phyloP scores from a whole-genome alignment of 2,797 vertebrate genomes.

The Glyptemys insculpta region DNA sequence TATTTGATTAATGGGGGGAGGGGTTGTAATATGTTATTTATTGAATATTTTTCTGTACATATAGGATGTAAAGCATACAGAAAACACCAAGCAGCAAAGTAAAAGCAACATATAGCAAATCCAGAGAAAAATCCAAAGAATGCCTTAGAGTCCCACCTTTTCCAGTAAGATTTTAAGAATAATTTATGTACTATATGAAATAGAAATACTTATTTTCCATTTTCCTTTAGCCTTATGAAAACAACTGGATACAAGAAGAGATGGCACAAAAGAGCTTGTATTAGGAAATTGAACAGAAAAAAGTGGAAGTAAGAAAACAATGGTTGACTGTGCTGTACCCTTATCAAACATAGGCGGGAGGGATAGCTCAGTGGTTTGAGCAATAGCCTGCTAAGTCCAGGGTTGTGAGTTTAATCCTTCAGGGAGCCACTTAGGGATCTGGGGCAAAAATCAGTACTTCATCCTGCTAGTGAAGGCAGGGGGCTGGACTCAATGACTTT shows the following conservation, averaged over 20 bases:
- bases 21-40: neutral
- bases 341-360: neutral
- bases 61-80: neutral
- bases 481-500: no score
- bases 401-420: no score
- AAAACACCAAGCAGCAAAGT: neutral
- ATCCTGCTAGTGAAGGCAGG: no score
- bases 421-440: no score
- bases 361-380: no score
- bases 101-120: neutral
- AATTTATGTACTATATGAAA: neutral
- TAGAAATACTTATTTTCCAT: neutral
- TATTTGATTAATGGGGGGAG: neutral
- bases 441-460: no score
- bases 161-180: neutral
- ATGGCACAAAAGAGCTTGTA: neutral
- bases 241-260: neutral
- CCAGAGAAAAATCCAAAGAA: neutral
- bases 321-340: neutral
- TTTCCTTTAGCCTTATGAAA: constrained; percentile 18
- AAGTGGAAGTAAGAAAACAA: neutral
- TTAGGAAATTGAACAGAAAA: constrained; percentile 1
- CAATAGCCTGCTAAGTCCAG: no score
- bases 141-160: neutral
- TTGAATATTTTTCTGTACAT: neutral